phyloP scores from a whole-genome alignment of 2,113 vertebrate genomes.

The Aspidoscelis tigris region DNA sequence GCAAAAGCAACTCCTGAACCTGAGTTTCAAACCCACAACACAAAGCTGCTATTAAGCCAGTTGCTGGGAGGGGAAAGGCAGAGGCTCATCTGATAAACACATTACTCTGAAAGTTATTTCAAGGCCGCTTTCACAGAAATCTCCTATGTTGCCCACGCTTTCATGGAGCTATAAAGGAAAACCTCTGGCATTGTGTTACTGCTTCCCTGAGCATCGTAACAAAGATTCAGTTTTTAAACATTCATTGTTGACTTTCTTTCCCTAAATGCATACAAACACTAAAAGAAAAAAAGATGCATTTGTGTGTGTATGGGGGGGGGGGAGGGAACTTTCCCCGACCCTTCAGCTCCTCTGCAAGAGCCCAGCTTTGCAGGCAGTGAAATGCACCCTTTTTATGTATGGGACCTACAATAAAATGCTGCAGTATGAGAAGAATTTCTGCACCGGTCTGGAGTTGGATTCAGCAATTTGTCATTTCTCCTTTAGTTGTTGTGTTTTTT shows the following conservation, averaged over 20 bases:
- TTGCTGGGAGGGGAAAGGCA: not conserved
- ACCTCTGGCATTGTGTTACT: not conserved
- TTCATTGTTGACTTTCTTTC: not conserved
- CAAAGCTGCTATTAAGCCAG: not conserved
- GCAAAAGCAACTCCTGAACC: not conserved
- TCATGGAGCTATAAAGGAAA: not conserved
- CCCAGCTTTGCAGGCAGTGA: no score
- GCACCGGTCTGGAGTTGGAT: no score
- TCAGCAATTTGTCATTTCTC: no score
- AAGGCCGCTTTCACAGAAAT: not conserved
- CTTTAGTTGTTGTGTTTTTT: no score
- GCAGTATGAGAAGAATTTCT: no score
- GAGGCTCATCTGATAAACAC: conserved; percentile 21
- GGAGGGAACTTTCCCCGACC: no score
- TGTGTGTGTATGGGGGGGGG: no score
- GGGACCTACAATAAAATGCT: no score
- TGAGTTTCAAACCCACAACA: not conserved
- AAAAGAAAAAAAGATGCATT: no score
- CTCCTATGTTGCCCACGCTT: conserved; percentile 10
- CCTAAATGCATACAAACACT: not conserved
- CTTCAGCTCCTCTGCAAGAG: no score
- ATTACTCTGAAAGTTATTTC: conserved; percentile 27
- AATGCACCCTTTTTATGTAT: no score
- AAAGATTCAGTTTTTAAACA: not conserved
- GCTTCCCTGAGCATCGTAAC: not conserved